Evolutionary conservation across 1,140 invertebrate species (phyloP).

Genomic region (Dufourea novaeangliae): DNA sequence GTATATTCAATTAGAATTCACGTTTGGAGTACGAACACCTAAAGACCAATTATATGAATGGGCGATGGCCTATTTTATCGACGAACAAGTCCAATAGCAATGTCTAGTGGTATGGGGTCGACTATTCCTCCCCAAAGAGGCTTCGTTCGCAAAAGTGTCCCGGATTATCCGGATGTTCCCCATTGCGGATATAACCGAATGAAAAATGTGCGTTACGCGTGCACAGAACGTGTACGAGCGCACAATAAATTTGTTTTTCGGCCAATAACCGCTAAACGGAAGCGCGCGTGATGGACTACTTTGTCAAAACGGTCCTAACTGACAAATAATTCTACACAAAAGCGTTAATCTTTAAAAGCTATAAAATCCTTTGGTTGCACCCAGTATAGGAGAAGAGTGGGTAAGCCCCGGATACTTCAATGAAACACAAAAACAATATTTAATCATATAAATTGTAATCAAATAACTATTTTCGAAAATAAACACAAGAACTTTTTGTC

Average conservation of each 20-base stretch:
- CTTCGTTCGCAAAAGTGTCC: constrained; percentile 4
- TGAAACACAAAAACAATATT: too few relatives aligned
- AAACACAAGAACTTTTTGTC: too few relatives aligned
- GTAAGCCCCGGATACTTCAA: too few relatives aligned
- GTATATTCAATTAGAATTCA: background rate
- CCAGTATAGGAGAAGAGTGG: too few relatives aligned
- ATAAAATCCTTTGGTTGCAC: too few relatives aligned
- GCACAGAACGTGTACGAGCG: constrained; percentile 12
- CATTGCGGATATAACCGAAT: constrained; percentile 29
- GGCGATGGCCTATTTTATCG: background rate
- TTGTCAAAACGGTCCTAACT: constrained; percentile 32
- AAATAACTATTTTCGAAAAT: too few relatives aligned
- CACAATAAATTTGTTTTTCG: constrained; percentile 50
- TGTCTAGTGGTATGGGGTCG: background rate
- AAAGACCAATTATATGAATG: background rate
- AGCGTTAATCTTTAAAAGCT: background rate
- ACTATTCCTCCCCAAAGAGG: background rate
- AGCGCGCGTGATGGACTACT: constrained; percentile 36
- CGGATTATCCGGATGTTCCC: constrained; percentile 22
- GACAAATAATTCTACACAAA: background rate
- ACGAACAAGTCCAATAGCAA: background rate
- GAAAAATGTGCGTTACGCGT: constrained; percentile 51
- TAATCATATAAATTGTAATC: too few relatives aligned
- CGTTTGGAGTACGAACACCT: background rate
- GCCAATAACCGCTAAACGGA: constrained; percentile 41